phyloP scores from a whole-genome alignment of 2,113 vertebrate genomes.

The Oreotrochilus melanogaster region DNA sequence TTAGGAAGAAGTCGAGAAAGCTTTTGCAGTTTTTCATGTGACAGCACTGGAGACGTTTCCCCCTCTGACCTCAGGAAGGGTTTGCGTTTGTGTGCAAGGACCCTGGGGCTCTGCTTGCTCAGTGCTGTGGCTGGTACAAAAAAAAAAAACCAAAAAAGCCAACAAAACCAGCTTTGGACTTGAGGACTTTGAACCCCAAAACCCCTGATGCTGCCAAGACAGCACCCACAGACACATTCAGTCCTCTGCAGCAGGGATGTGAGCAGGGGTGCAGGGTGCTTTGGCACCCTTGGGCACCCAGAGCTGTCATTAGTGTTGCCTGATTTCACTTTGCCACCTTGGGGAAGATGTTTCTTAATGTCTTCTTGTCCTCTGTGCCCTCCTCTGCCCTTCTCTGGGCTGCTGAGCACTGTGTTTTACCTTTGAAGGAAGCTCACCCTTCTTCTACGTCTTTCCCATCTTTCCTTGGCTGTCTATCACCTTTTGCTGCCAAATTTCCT shows the following conservation, averaged over 20 bases:
- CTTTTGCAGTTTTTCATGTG: neutral
- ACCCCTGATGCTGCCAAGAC: neutral
- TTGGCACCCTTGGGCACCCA: neutral
- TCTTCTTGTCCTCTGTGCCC: neutral
- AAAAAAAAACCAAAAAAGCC: too few species aligned
- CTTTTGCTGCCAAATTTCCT: slow-evolving; percentile 48
- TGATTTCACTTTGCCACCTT: neutral
- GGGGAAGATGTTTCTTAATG: neutral
- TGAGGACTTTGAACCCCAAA: neutral
- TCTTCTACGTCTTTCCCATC: neutral
- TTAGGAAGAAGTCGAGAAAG: neutral
- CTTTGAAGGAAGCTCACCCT: neutral
- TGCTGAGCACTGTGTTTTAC: neutral
- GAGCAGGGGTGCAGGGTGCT: neutral
- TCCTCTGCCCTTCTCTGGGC: neutral
- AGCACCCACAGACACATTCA: neutral
- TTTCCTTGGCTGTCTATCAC: slow-evolving; percentile 42
- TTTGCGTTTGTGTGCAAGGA: neutral
- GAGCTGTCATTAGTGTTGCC: neutral
- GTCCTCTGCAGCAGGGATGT: neutral
- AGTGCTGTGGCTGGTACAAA: rapidly evolving
- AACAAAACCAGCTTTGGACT: neutral
- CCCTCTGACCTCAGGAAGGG: rapidly evolving
- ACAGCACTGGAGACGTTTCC: neutral
- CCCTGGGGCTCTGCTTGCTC: neutral